Conservation (phyloP, 2,888 invertebrate genomes). For the Exocentrus adspersus region DNA sequence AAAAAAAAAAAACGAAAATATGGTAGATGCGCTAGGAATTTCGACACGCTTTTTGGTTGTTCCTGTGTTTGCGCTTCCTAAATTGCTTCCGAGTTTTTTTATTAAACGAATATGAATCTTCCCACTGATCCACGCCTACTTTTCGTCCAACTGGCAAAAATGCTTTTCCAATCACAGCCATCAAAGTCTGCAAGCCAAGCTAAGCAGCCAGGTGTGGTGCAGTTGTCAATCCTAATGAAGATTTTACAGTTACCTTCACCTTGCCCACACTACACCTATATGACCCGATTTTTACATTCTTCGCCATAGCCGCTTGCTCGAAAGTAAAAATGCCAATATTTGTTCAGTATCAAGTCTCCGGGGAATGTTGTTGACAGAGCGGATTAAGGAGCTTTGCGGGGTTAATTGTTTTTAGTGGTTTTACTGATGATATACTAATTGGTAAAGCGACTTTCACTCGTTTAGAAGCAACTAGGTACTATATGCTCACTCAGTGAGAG, state of each 20-base stretch:
- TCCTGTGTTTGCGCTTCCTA: too few species aligned
- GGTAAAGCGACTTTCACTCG: neutral
- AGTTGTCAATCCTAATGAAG: conserved; percentile 22
- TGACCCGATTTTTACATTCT: conserved; percentile 17
- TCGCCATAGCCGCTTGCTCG: neutral
- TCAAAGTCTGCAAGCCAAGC: neutral
- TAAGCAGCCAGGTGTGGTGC: conserved; percentile 8
- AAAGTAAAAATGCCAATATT: neutral
- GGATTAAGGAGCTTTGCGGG: neutral
- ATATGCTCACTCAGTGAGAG: too few species aligned
- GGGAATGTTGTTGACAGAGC: neutral
- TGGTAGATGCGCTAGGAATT: too few species aligned
- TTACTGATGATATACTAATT: neutral
- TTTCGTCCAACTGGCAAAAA: too few species aligned
- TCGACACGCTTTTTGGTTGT: too few species aligned
- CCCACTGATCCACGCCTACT: too few species aligned
- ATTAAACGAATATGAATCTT: too few species aligned
- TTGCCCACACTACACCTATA: conserved; percentile 11
- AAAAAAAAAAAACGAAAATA: too few species aligned
- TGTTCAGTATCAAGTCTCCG: neutral
- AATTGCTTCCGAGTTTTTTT: too few species aligned
- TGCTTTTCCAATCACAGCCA: too few species aligned
- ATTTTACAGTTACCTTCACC: conserved; percentile 27
- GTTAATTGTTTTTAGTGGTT: neutral
- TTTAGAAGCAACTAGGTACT: too few species aligned